Evolutionary conservation across 2,888 invertebrate genomes (phyloP).

Genomic region (Zaprionus lineosus): DNA sequence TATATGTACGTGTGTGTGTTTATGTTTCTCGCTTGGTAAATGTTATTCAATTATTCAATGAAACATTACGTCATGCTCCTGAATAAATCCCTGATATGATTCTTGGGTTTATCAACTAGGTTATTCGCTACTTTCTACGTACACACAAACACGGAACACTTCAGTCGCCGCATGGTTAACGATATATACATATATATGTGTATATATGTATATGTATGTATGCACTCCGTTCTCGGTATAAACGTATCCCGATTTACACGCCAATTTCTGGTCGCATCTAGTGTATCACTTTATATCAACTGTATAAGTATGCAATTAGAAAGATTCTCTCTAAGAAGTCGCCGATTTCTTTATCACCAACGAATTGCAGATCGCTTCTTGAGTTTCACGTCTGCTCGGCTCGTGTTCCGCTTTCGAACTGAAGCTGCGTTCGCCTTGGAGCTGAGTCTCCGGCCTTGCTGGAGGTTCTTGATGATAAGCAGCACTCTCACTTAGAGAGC

Average conservation of each 20-base stretch:
- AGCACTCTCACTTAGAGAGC: not conserved
- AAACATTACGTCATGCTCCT: constrained; percentile 72
- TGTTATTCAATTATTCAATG: constrained; percentile 58
- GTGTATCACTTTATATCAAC: constrained; percentile 6
- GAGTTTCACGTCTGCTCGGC: constrained; percentile 58
- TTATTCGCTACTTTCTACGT: constrained; percentile 68
- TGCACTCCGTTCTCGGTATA: no score
- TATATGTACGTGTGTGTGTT: not conserved
- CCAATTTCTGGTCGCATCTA: constrained; percentile 1
- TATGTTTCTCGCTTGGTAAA: constrained; percentile 21
- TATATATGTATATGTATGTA: constrained; percentile 19
- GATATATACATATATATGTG: not conserved
- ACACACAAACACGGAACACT: constrained; percentile 82
- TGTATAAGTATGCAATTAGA: constrained; percentile 30
- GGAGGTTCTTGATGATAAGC: constrained; percentile 65
- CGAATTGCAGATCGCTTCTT: constrained; percentile 22
- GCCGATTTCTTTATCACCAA: constrained; percentile 52
- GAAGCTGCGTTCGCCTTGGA: constrained; percentile 45
- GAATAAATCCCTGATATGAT: constrained; percentile 60
- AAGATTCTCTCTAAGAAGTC: constrained; percentile 38
- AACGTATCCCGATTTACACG: constrained; percentile 27
- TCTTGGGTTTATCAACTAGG: constrained; percentile 61
- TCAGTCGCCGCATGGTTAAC: constrained; percentile 68
- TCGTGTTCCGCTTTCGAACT: constrained; percentile 74
- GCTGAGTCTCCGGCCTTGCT: constrained; percentile 62